Evolutionary conservation across 2,113 vertebrate species (phyloP), one percentile per base, ranked within the genome.

Genomic region (Oxygymnocypris stewartii): DNA sequence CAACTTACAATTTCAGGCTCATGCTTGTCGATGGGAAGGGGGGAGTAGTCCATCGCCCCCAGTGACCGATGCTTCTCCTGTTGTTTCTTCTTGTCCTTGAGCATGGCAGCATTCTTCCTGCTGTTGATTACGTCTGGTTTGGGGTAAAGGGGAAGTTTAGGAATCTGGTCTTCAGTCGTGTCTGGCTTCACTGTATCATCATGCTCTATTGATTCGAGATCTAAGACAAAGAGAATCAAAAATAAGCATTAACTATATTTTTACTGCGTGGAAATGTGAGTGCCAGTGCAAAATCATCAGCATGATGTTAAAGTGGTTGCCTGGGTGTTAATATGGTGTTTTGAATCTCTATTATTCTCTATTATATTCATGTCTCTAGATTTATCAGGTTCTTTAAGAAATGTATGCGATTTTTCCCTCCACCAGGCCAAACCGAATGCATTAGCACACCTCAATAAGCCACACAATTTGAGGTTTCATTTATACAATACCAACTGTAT

Each of bases 1-100:
- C 23, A 23, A 94, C 96, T 92, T 93, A 98, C 98, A 94, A 97
- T 96, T 88, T 99, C 98, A 0, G 98, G 97, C 88, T 99, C 98
- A 59, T 97, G 97, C 91, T 97, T 98, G 92, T 96, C 95, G 10
- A 97, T 95, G 0, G 97, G 95, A 82, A 97, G 92, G n/a, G 97
- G 95, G 0, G 96, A 96, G 0, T 97, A 98, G 92, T 99, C 98
- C 91, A 96, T 90, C 0, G 95, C 90, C 18, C 96, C 94, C 28
- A 98, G 90, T 0, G 94, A 93, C 89, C 96, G 96, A 88, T 95
- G 96, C 90, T 95, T 96, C 73, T 95, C 95, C 84, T 95, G 86
- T 91, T 96, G 97, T 94, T 96, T 97, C 88, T 95, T 95, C 74
- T 94, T 94, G 82, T 98, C 96, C 85, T 97, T 98, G 91, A 95